phyloP scores from a whole-genome alignment of 2,888 invertebrate species.

The Volucella zonaria region DNA sequence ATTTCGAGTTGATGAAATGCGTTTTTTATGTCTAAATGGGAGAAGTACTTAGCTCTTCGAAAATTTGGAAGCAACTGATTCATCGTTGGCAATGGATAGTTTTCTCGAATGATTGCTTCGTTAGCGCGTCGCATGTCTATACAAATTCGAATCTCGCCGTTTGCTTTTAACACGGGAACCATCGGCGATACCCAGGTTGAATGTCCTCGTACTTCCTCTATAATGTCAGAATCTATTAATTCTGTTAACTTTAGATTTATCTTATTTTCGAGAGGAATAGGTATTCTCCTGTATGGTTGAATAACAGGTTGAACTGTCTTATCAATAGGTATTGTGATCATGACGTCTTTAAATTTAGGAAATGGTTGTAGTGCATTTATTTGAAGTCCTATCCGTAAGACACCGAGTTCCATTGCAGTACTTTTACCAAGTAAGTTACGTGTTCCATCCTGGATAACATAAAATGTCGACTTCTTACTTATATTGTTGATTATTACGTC shows the following conservation, averaged over 20 bases:
- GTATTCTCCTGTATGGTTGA: not conserved
- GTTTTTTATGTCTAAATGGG: slow-evolving; percentile 77
- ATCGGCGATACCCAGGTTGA: no score
- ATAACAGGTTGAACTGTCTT: not conserved
- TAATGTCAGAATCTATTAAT: not conserved
- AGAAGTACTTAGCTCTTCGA: slow-evolving; percentile 54
- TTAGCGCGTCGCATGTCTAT: slow-evolving; percentile 8
- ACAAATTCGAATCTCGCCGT: slow-evolving; percentile 14
- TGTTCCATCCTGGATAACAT: not conserved
- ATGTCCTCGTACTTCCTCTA: no score
- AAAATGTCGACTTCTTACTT: not conserved
- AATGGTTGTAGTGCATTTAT: not conserved
- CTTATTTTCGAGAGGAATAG: not conserved
- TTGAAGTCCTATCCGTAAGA: no score
- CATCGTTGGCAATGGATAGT: slow-evolving; percentile 33
- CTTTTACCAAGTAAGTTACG: no score
- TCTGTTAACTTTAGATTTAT: not conserved
- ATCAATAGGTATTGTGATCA: not conserved
- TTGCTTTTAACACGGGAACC: not conserved
- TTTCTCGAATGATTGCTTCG: no score
- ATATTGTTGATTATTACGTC: not conserved
- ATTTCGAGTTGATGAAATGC: slow-evolving; percentile 58
- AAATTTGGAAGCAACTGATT: slow-evolving; percentile 17
- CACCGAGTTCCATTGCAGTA: no score
- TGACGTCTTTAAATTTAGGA: slow-evolving; percentile 2